phyloP scores from a whole-genome alignment of 1,140 invertebrate species.

The Babylonia areolata region DNA sequence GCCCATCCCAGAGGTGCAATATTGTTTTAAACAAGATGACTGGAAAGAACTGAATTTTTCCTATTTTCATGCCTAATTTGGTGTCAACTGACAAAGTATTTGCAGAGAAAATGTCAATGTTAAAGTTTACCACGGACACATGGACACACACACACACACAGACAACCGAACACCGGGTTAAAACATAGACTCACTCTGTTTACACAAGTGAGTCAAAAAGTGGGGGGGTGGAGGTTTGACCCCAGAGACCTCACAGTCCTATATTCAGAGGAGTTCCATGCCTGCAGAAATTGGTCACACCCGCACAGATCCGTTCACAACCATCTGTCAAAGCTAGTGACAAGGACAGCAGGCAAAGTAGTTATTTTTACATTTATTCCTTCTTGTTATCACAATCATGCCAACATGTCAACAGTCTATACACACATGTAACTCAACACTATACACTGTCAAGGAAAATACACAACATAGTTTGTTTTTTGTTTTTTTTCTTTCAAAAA shows the following conservation, averaged over 20 bases:
- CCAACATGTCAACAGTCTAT: slow-evolving; percentile 30
- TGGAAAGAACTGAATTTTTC: too few species aligned
- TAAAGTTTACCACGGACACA: too few species aligned
- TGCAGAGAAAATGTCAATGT: too few species aligned
- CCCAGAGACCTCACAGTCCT: neutral
- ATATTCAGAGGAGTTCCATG: neutral
- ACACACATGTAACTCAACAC: slow-evolving; percentile 31
- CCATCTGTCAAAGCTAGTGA: neutral
- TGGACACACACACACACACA: too few species aligned
- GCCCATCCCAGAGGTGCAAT: too few species aligned
- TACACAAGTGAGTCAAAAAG: too few species aligned
- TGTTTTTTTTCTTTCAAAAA: slow-evolving; percentile 21
- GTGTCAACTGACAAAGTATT: too few species aligned
- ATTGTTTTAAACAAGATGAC: too few species aligned
- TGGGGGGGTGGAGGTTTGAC: neutral
- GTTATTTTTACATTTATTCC: slow-evolving; percentile 33
- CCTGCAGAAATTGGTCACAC: neutral
- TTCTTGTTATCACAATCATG: slow-evolving; percentile 37
- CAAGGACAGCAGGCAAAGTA: neutral
- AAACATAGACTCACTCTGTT: too few species aligned
- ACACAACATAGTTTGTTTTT: slow-evolving; percentile 22
- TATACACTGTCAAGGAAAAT: slow-evolving; percentile 32
- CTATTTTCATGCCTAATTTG: too few species aligned
- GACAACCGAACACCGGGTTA: too few species aligned
- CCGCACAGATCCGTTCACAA: neutral